These are phyloP conservation scores for Arvicanthis niloticus DNA, from an alignment of 2,113 vertebrate genomes.

Conservation along the genomic window DNA sequence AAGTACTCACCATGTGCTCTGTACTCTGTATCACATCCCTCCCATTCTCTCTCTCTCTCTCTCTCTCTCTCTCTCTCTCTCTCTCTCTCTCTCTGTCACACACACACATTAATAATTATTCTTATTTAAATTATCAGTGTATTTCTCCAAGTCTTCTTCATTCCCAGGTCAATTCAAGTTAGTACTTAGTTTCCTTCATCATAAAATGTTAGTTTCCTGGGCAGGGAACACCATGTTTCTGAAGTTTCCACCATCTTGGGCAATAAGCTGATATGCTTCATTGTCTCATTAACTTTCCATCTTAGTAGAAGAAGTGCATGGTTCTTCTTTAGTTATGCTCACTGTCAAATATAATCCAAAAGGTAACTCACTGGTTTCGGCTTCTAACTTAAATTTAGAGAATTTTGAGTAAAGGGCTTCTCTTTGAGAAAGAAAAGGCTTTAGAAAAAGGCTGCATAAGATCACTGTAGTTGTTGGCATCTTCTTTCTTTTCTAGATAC, in stretches of 20 bases:
- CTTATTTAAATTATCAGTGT: not conserved
- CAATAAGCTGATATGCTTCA: not conserved
- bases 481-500: not conserved
- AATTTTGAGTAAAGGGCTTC: not conserved
- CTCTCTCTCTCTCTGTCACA: too few species aligned
- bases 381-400: conserved; percentile 36
- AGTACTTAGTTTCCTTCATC: not conserved
- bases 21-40: not conserved
- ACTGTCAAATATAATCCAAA: conserved; percentile 22
- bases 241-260: not conserved
- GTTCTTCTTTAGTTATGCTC: not conserved
- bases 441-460: not conserved
- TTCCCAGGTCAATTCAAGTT: not conserved
- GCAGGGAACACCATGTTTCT: not conserved
- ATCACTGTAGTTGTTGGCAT: not conserved
- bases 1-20: not conserved
- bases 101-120: not conserved
- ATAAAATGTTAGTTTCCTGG: not conserved
- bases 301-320: conserved; percentile 8
- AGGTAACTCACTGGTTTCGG: not conserved
- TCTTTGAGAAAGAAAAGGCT: not conserved
- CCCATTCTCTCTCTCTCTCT: not conserved
- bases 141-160: not conserved
- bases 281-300: conserved; percentile 40
- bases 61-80: too few species aligned